phyloP scores from a whole-genome alignment of 1,140 invertebrate genomes.

The Caerostris darwini region DNA sequence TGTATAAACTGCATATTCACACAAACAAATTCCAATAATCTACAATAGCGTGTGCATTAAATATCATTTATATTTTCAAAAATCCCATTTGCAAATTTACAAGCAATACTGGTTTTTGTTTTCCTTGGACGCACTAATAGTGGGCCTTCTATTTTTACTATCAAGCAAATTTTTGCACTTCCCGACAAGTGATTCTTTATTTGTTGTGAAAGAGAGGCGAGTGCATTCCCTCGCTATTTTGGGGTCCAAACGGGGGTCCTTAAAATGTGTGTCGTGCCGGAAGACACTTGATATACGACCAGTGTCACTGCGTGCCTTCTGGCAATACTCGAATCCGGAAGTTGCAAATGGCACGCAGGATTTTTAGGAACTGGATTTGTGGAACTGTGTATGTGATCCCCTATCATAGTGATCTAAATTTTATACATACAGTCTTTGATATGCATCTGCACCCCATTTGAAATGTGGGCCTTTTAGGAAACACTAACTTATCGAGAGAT shows the following conservation, averaged over 20 bases:
- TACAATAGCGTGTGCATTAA: no score
- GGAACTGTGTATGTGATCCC: not conserved
- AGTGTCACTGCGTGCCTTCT: constrained; percentile 15
- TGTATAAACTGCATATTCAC: no score
- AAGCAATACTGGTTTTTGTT: no score
- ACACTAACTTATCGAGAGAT: no score
- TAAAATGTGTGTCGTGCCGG: constrained; percentile 39
- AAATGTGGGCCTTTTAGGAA: not conserved
- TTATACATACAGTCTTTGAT: not conserved
- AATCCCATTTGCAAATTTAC: no score
- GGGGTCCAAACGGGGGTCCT: not conserved
- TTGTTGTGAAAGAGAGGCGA: not conserved
- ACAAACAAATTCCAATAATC: no score
- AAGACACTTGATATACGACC: constrained; percentile 41
- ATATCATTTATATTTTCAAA: no score
- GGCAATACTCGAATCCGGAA: constrained; percentile 14
- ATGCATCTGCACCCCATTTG: not conserved
- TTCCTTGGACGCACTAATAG: constrained; percentile 4
- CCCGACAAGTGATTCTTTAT: not conserved
- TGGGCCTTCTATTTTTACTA: not conserved
- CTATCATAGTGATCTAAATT: constrained; percentile 4
- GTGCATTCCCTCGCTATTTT: not conserved
- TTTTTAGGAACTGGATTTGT: constrained; percentile 22
- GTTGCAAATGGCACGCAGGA: not conserved
- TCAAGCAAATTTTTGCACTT: not conserved